These are phyloP conservation scores for Noctua fimbriata DNA, from an alignment of 2,888 invertebrate genomes.

Conservation along the genomic window DNA sequence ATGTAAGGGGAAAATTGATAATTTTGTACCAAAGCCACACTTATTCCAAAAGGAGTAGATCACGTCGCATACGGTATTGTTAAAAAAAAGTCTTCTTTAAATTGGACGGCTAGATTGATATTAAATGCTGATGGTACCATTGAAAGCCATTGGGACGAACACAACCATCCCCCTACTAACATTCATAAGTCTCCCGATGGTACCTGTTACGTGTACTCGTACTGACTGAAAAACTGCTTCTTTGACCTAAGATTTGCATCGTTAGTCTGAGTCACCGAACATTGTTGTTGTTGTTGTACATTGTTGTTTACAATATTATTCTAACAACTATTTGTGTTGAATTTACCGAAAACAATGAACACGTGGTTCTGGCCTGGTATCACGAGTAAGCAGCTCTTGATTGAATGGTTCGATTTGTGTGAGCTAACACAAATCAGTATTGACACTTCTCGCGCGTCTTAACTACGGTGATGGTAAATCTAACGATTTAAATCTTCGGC, in stretches of 20 bases:
- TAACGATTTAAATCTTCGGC: background rate
- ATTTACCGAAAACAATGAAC: background rate
- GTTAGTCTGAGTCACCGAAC: background rate
- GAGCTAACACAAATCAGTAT: background rate
- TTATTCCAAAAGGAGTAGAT: slow-evolving; percentile 11
- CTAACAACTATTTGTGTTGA: background rate
- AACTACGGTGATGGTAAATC: background rate
- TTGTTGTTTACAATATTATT: background rate
- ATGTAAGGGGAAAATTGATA: slow-evolving; percentile 9
- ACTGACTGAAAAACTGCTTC: background rate
- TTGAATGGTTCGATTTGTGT: background rate
- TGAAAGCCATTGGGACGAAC: slow-evolving; percentile 3
- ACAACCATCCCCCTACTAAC: slow-evolving; percentile 24
- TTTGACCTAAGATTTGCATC: background rate
- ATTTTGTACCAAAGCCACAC: slow-evolving; percentile 17
- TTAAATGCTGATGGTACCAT: slow-evolving; percentile 16
- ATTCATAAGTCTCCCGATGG: slow-evolving; percentile 17
- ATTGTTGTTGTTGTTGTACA: too few relatives aligned
- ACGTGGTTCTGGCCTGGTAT: background rate
- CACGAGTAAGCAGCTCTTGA: background rate
- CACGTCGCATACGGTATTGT: slow-evolving; percentile 19
- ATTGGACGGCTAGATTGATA: slow-evolving; percentile 19
- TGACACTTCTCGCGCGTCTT: background rate
- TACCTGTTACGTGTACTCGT: background rate
- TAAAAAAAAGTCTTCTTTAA: slow-evolving; percentile 10